Conservation (phyloP, 2,113 vertebrate genomes). For the pig (Sus scrofa) region DNA sequence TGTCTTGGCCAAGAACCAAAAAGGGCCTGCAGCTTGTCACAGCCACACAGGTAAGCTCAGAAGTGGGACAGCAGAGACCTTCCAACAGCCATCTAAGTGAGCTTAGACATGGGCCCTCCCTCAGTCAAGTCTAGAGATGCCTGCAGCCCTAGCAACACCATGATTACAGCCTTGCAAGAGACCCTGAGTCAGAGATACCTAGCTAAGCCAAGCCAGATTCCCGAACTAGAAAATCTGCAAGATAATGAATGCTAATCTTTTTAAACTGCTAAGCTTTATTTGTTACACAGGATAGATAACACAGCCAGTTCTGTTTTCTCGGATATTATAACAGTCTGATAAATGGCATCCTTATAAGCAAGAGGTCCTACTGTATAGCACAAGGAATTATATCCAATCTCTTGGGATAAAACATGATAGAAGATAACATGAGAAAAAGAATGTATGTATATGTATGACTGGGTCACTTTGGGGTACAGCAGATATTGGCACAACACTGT, state of each 20-base stretch:
- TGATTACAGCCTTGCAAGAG: background rate
- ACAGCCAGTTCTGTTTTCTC: background rate
- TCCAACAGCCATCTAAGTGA: rapidly evolving
- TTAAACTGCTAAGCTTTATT: background rate
- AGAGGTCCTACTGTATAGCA: too few relatives aligned
- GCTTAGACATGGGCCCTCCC: too few relatives aligned
- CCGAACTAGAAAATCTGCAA: background rate
- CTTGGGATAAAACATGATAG: too few relatives aligned
- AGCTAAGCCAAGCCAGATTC: background rate
- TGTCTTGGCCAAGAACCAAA: background rate
- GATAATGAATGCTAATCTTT: constrained; percentile 2
- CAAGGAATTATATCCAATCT: too few relatives aligned
- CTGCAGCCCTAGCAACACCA: background rate
- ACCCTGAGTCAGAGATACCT: background rate
- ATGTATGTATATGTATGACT: too few relatives aligned
- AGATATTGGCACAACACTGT: too few relatives aligned
- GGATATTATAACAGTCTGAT: background rate
- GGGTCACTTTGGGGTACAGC: too few relatives aligned
- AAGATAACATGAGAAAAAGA: too few relatives aligned
- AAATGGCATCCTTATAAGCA: background rate
- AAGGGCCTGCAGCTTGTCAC: background rate
- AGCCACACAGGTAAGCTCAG: background rate
- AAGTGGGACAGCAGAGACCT: background rate
- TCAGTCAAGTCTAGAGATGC: background rate
- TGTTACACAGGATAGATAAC: background rate